Evolutionary conservation across 2,113 vertebrate genomes (phyloP).

Genomic region (Syrmaticus mikado): DNA sequence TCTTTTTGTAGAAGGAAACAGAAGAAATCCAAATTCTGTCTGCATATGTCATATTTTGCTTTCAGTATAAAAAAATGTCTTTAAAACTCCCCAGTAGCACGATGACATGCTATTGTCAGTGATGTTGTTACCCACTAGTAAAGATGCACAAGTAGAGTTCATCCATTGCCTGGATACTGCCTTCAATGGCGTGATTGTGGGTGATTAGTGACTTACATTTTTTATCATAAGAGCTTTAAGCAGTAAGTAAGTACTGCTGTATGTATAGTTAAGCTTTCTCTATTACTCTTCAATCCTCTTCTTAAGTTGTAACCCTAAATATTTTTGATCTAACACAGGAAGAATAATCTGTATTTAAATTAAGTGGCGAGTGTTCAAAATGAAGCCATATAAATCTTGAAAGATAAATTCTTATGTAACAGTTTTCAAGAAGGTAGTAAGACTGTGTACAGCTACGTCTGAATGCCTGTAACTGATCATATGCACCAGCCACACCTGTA

Average conservation of each 20-base stretch:
- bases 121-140: background rate
- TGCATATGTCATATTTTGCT: background rate
- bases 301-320: background rate
- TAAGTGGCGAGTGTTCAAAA: background rate
- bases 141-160: background rate
- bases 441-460: background rate
- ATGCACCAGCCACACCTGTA: accelerated
- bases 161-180: background rate
- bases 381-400: background rate
- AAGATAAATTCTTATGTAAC: background rate
- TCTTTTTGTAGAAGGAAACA: background rate
- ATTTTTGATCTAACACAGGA: slow-evolving; percentile 9
- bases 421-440: background rate
- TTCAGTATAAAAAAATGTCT: background rate
- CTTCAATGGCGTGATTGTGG: background rate
- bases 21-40: background rate
- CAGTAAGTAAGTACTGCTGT: background rate
- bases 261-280: background rate
- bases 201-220: background rate
- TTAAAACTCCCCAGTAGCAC: background rate
- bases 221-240: background rate
- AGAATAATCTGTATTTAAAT: slow-evolving; percentile 30
- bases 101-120: accelerated
- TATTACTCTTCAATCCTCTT: background rate
- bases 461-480: background rate